Percentiles rank a stretch among this genome's conserved stretches.
phyloP scores from a whole-genome alignment of 1,140 invertebrate species.

The Drosophila busckii region DNA sequence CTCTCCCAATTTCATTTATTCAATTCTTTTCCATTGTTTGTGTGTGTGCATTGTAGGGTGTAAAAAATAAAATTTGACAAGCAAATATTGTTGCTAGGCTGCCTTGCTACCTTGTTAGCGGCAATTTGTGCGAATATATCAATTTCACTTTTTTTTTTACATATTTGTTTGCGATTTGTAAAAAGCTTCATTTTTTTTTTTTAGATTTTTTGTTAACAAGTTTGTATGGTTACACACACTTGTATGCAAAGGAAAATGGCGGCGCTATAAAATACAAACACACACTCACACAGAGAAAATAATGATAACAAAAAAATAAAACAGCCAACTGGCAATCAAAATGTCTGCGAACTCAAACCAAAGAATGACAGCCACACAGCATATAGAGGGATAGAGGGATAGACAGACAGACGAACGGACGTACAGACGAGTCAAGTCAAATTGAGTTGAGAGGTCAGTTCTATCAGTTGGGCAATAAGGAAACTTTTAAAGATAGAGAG shows the following conservation, averaged over 20 bases:
- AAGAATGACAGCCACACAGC: slow-evolving; percentile 56
- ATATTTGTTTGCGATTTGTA: slow-evolving; percentile 16
- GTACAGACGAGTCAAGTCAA: too few species aligned
- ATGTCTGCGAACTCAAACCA: slow-evolving; percentile 48
- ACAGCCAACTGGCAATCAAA: slow-evolving; percentile 54
- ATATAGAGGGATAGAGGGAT: slow-evolving; percentile 37
- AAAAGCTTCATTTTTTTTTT: slow-evolving; percentile 19
- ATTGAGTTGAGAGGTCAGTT: slow-evolving; percentile 17
- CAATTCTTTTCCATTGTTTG: too few species aligned
- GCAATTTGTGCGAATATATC: slow-evolving; percentile 67
- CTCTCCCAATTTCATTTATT: slow-evolving; percentile 10
- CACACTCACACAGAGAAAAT: slow-evolving; percentile 4
- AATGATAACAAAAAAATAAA: slow-evolving; percentile 53
- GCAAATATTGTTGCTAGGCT: slow-evolving; percentile 62
- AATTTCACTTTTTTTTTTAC: slow-evolving; percentile 59
- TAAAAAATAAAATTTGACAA: slow-evolving; percentile 55
- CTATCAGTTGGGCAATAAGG: background rate
- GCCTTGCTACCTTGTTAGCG: slow-evolving; percentile 59
- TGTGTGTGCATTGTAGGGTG: too few species aligned
- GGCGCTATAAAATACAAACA: slow-evolving; percentile 21
- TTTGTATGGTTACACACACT: slow-evolving; percentile 4
- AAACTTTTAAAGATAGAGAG: background rate
- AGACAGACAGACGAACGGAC: slow-evolving; percentile 29
- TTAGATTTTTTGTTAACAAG: slow-evolving; percentile 15
- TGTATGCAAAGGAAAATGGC: slow-evolving; percentile 30